phyloP scores from a whole-genome alignment of 1,140 invertebrate genomes.

The Metaphire vulgaris region DNA sequence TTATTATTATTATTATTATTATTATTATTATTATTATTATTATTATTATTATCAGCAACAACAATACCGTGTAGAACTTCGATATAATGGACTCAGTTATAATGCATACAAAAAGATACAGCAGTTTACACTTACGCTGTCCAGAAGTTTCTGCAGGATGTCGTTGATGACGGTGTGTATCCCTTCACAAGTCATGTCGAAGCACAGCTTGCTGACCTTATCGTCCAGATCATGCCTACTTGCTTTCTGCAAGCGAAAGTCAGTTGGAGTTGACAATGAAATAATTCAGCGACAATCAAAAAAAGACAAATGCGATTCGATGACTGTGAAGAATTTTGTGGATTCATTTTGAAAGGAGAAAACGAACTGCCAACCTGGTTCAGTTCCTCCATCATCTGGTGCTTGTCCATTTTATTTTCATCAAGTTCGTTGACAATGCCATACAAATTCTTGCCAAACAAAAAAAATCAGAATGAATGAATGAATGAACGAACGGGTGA shows the following conservation, averaged over 20 bases:
- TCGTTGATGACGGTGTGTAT: constrained; percentile 15
- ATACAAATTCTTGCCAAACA: constrained; percentile 13
- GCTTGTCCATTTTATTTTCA: constrained; percentile 18
- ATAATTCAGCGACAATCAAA: no score
- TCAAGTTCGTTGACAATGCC: constrained; percentile 19
- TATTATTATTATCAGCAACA: not conserved
- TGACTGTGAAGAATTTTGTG: no score
- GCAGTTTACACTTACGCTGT: constrained; percentile 13
- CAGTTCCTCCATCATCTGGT: not conserved
- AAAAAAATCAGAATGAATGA: no score
- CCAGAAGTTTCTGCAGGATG: constrained; percentile 13
- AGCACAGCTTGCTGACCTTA: constrained; percentile 11
- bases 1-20: no score
- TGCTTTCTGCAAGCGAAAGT: constrained; percentile 11
- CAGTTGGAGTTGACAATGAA: no score
- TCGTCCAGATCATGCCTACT: constrained; percentile 6
- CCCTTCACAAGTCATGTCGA: constrained; percentile 11
- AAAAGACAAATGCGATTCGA: no score
- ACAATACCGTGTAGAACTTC: no score
- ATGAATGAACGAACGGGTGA: no score
- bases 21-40: not conserved
- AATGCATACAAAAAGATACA: no score
- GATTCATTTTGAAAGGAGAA: no score
- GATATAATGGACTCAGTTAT: no score
- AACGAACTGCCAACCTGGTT: constrained; percentile 3